Conservation (phyloP, 2,888 invertebrate genomes). For the Drosophila differens region DNA sequence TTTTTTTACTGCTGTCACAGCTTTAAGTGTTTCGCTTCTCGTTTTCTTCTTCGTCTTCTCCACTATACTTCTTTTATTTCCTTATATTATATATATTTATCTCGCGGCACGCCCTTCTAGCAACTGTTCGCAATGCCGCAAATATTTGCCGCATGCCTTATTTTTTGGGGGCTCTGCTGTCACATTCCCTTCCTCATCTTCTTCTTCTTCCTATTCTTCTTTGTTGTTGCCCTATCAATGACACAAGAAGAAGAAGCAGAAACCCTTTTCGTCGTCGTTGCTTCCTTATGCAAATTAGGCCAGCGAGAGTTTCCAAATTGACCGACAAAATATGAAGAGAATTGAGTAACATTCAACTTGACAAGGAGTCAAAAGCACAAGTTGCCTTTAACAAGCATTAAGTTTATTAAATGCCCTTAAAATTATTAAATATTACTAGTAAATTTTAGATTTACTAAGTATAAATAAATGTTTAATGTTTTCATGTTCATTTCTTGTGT, state of each 20-base stretch:
- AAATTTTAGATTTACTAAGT: not conserved
- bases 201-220: not conserved
- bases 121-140: constrained; percentile 65
- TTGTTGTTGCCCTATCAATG: constrained; percentile 35
- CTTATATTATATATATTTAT: constrained; percentile 34
- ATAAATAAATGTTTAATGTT: not conserved
- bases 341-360: constrained; percentile 23
- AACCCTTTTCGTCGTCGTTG: constrained; percentile 23
- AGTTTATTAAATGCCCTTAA: constrained; percentile 2
- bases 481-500: not conserved
- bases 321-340: not conserved
- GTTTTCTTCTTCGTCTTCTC: constrained; percentile 10
- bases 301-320: constrained; percentile 13
- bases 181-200: constrained; percentile 12
- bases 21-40: constrained; percentile 59
- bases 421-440: no score
- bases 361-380: constrained; percentile 1
- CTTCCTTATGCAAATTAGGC: constrained; percentile 61
- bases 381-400: constrained; percentile 20
- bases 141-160: constrained; percentile 70
- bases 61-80: not conserved
- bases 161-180: not conserved
- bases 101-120: constrained; percentile 70
- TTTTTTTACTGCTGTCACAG: constrained; percentile 42
- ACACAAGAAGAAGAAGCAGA: constrained; percentile 12